Evolutionary conservation across 2,888 invertebrate genomes (phyloP).

Genomic region (Ecliptopera silaceata): DNA sequence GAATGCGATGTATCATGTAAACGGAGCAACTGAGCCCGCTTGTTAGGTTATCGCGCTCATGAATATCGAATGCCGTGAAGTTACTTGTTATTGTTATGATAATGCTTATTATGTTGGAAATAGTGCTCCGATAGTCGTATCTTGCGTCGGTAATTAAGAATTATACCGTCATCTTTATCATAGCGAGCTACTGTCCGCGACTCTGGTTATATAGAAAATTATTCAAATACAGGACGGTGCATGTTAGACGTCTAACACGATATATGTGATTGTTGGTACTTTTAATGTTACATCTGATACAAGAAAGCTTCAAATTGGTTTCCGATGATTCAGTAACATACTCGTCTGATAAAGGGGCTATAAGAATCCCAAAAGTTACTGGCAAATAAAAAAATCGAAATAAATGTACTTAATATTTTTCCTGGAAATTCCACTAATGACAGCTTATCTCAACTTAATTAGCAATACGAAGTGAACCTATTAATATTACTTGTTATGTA

Average conservation of each 20-base stretch:
- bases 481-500: neutral
- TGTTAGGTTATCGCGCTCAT: conserved; percentile 55
- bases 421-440: conserved; percentile 53
- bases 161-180: conserved; percentile 63
- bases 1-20: conserved; percentile 26
- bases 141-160: conserved; percentile 78
- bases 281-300: no score
- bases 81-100: conserved; percentile 80
- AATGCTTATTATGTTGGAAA: conserved; percentile 80
- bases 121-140: conserved; percentile 75
- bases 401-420: conserved; percentile 57
- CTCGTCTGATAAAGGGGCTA: no score
- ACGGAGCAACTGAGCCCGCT: conserved; percentile 49
- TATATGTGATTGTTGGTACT: no score
- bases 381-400: conserved; percentile 36
- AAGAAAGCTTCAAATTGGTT: no score
- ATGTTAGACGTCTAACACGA: neutral
- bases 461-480: conserved; percentile 22
- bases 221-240: neutral
- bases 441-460: conserved; percentile 32
- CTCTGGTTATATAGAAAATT: conserved; percentile 11
- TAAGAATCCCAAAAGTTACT: no score
- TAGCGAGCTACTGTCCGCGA: conserved; percentile 32
- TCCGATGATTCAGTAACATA: no score
- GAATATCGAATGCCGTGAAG: conserved; percentile 60